These are phyloP conservation scores for Ferrisia virgata DNA, from an alignment of 2,888 invertebrate species.

Conservation along the genomic window DNA sequence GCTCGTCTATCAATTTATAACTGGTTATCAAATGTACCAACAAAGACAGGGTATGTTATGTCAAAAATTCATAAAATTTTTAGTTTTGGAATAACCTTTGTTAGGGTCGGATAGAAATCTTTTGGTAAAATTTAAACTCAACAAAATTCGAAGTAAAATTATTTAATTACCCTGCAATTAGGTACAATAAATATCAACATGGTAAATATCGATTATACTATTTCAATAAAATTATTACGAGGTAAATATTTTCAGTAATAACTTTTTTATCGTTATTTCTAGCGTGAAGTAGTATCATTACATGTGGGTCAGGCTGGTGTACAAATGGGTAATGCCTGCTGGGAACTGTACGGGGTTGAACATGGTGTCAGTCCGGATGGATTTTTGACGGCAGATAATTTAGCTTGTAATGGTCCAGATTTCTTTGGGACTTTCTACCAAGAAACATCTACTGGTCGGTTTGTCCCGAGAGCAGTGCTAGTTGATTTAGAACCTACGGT, in stretches of 20 bases:
- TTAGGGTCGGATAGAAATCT: not conserved
- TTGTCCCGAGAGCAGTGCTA: slow-evolving; percentile 60
- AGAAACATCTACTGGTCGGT: slow-evolving; percentile 62
- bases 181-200: not conserved
- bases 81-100: not conserved
- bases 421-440: slow-evolving; percentile 56
- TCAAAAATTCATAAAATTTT: not conserved
- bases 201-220: not conserved
- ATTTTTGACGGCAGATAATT: slow-evolving; percentile 58
- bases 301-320: slow-evolving; percentile 38
- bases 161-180: not conserved
- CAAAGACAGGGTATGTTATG: not conserved
- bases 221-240: no score
- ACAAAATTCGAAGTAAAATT: slow-evolving; percentile 6
- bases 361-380: slow-evolving; percentile 56
- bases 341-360: slow-evolving; percentile 53
- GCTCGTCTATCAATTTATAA: not conserved
- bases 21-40: not conserved
- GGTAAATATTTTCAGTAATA: not conserved
- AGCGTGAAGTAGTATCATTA: slow-evolving; percentile 35
- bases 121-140: not conserved
- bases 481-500: slow-evolving; percentile 65
- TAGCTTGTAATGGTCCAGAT: slow-evolving; percentile 53
- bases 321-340: slow-evolving; percentile 50
- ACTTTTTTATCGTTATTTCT: not conserved